phyloP scores from a whole-genome alignment of 2,888 invertebrate genomes.

The Sericinus montela region DNA sequence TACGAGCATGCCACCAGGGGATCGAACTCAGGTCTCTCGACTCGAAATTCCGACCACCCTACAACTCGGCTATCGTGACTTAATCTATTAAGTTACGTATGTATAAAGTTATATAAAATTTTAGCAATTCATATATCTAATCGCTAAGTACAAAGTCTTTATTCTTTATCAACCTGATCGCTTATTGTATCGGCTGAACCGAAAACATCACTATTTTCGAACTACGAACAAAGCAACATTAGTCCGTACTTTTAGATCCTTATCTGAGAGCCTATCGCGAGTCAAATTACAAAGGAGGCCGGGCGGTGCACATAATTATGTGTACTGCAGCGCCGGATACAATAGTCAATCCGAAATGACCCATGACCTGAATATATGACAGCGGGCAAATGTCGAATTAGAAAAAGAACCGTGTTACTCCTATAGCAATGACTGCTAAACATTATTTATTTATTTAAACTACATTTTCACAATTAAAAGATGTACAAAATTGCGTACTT shows the following conservation, averaged over 20 bases:
- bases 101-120: no score
- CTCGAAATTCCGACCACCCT: no score
- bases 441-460: no score
- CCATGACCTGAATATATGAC: slow-evolving; percentile 1
- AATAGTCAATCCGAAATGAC: slow-evolving; percentile 14
- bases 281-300: slow-evolving; percentile 28
- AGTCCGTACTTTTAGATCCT: slow-evolving; percentile 30
- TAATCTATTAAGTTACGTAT: no score
- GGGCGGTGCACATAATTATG: slow-evolving; percentile 16
- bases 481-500: no score
- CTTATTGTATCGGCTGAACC: neutral
- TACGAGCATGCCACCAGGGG: no score
- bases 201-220: slow-evolving; percentile 11
- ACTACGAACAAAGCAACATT: slow-evolving; percentile 24
- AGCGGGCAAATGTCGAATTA: neutral
- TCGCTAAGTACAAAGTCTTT: slow-evolving; percentile 1
- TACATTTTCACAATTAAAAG: no score
- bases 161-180: neutral
- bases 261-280: slow-evolving; percentile 29
- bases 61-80: no score
- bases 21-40: no score
- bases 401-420: no score
- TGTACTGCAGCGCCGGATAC: slow-evolving; percentile 1
- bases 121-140: no score
- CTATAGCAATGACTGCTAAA: no score